Percentiles rank a stretch among this genome's conserved stretches.
Conservation (phyloP, 92 coral and sea anemone species). For the Porites rus region DNA sequence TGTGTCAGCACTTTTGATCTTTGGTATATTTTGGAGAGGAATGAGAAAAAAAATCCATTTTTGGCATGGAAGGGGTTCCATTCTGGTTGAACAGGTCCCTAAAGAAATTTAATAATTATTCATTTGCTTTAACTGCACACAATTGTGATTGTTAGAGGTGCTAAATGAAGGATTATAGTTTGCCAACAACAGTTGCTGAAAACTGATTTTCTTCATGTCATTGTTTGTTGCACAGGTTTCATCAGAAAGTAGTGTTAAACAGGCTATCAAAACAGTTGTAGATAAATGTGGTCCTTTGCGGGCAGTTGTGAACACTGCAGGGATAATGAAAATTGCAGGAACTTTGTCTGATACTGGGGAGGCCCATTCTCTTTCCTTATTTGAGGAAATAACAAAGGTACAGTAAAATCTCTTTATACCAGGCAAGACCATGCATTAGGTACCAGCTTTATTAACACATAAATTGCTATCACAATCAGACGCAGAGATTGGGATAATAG, state of each 20-base stretch:
- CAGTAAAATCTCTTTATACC: too few relatives aligned
- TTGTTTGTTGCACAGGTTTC: constrained; percentile 57
- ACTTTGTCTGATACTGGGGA: constrained; percentile 76
- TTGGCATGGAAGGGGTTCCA: too few relatives aligned
- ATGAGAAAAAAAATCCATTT: too few relatives aligned
- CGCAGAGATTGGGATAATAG: too few relatives aligned
- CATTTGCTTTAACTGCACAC: not conserved
- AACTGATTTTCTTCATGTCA: not conserved
- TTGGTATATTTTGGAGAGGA: too few relatives aligned
- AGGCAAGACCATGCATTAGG: too few relatives aligned
- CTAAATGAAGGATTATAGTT: too few relatives aligned
- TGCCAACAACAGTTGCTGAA: too few relatives aligned
- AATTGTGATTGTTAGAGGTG: not conserved
- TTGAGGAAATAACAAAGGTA: constrained; percentile 86
- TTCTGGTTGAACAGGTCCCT: too few relatives aligned
- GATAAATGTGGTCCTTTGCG: constrained; percentile 83
- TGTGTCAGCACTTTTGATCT: too few relatives aligned
- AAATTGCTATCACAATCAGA: too few relatives aligned
- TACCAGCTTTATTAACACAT: not conserved
- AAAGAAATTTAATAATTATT: too few relatives aligned
- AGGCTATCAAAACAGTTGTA: constrained; percentile 71
- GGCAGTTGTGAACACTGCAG: constrained; percentile 86
- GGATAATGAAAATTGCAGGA: constrained; percentile 49
- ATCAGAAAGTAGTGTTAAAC: constrained; percentile 75
- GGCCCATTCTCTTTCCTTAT: constrained; percentile 80